Evolutionary conservation across 2,888 invertebrate species (phyloP).

Genomic region (Netelia virgata): DNA sequence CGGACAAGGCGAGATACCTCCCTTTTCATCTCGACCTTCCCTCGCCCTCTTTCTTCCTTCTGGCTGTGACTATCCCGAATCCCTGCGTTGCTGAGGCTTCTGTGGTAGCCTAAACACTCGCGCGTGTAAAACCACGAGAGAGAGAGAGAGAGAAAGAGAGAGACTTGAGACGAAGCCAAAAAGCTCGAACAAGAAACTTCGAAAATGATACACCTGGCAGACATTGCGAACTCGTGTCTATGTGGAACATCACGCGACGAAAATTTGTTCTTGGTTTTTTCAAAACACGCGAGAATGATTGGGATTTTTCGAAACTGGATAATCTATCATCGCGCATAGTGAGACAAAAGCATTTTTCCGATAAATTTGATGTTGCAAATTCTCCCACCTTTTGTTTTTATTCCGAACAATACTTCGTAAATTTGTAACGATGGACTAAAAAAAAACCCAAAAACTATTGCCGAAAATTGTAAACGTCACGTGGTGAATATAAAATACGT

Average conservation of each 20-base stretch:
- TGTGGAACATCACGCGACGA: constrained; percentile 33
- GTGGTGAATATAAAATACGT: background rate
- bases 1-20: constrained; percentile 52
- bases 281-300: background rate
- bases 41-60: constrained; percentile 20
- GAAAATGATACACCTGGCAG: constrained; percentile 81
- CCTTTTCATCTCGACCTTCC: constrained; percentile 25
- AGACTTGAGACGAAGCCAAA: constrained; percentile 81
- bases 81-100: constrained; percentile 48
- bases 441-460: background rate
- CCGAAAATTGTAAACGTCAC: background rate
- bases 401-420: background rate
- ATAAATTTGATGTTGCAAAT: no score
- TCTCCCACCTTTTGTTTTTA: background rate
- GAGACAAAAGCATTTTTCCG: background rate
- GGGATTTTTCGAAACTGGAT: background rate
- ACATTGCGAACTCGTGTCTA: constrained; percentile 66
- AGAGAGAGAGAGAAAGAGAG: no score
- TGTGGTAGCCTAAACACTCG: constrained; percentile 81
- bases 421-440: constrained; percentile 4
- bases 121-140: constrained; percentile 60
- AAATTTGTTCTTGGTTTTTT: background rate
- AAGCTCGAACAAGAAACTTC: constrained; percentile 74
- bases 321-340: background rate
- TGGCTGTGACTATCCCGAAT: constrained; percentile 54